Conservation (phyloP, 1,140 invertebrate species). For the Drosophila carrolli region DNA sequence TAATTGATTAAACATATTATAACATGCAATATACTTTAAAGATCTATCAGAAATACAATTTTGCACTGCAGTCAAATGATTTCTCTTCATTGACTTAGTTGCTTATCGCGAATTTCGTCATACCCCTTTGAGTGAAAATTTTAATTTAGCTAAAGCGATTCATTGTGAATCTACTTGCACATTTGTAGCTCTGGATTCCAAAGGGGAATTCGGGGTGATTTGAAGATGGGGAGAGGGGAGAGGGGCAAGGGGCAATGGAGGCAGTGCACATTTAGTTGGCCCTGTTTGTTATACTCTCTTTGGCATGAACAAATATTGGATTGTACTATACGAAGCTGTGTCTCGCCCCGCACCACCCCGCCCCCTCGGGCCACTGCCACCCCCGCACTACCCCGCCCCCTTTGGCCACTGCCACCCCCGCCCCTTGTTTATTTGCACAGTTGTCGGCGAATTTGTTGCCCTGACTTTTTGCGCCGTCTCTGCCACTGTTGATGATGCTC, state of each 20-base stretch:
- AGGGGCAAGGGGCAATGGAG: neutral
- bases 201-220: neutral
- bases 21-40: no score
- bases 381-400: neutral
- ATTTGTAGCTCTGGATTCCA: conserved; percentile 4
- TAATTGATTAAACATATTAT: no score
- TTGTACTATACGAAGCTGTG: conserved; percentile 22
- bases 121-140: conserved; percentile 19
- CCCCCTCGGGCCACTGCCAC: conserved; percentile 7
- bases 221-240: neutral
- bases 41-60: no score
- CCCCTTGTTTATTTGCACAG: conserved; percentile 71
- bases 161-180: conserved; percentile 34
- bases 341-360: neutral
- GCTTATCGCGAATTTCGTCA: neutral
- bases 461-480: conserved; percentile 38
- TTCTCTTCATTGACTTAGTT: neutral
- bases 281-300: conserved; percentile 62
- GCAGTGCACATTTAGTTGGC: conserved; percentile 35
- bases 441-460: conserved; percentile 71
- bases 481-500: conserved; percentile 33
- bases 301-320: conserved; percentile 66
- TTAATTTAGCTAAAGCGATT: conserved; percentile 42
- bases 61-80: neutral
- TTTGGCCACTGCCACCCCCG: conserved; percentile 13